Base-by-base conservation (phyloP, 2,888 invertebrate species). In the Luffia ferchaultella region DNA sequence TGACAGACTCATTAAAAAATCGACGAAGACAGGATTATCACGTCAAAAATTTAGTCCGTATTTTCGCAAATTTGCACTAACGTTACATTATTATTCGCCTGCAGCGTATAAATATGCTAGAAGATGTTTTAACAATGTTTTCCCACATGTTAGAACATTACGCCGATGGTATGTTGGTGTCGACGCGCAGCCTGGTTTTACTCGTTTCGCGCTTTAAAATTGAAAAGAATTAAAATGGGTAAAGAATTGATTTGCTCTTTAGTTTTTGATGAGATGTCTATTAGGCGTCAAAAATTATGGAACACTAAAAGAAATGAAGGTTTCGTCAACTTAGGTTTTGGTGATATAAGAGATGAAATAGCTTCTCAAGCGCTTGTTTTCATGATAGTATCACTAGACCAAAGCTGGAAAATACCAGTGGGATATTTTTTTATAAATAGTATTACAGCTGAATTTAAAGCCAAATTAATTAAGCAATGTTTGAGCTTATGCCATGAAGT, bases 351-450 rank as follows among this genome's bases (percentile, higher is more conserved):
- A 45, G 42, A 16, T 18, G 45, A 46, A 42, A 19, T 20, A 20
- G 55, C 53, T 41, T 48, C 51, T 15, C 50, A 58, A 49, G 61
- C 59, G 12, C 53, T 61, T 46, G 60, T 60, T 12, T 61, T 64
- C 49, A 53, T 64, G 45, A 19, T 63, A 1, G 58, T 58, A 15
- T 52, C 53, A 15, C 45, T 62, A 7, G 63, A 62, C 53, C 57
- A 56, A 46, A 46, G 45, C 0, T 64, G 62, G 62, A 63, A 63
- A 57, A 50, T 65, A 12, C 65, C 63, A 18, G 40, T 65, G 16
- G 62, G 54, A 1, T 64, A 64, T 58, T 64, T 62, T 52, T 54
- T 64, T n/a, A 53, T 60, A 9, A 49, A 57, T 48, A 58, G 62
- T 3, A 44, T 64, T 16, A 44, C 18, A 18, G 57, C 55, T 9